These are phyloP conservation scores for Eupsittula cactorum DNA, from an alignment of 2,113 vertebrate genomes.

Conservation along the genomic window DNA sequence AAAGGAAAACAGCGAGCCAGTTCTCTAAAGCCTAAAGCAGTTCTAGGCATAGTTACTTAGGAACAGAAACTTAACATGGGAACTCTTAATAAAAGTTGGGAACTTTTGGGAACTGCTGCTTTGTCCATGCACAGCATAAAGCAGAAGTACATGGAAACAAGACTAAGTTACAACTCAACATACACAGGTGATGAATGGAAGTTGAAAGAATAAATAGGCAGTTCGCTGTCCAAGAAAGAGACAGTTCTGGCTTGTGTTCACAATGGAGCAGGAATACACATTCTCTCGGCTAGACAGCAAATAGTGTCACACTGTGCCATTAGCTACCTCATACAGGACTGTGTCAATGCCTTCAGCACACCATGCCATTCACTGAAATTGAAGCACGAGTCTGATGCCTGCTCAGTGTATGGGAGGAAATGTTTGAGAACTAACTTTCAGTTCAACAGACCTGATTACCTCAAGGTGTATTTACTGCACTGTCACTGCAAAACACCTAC, in stretches of 20 bases:
- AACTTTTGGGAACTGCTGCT: not conserved
- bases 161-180: not conserved
- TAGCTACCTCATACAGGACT: not conserved
- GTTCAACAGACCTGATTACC: not conserved
- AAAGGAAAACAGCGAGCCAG: not conserved
- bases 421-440: not conserved
- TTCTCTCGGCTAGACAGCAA: not conserved
- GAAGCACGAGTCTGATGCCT: fast-evolving
- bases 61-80: conserved; percentile 15
- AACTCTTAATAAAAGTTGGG: not conserved
- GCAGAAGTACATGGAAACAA: not conserved
- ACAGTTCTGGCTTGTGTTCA: not conserved
- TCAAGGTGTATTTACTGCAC: not conserved
- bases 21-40: not conserved
- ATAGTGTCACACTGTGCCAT: not conserved
- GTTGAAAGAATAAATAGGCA: not conserved
- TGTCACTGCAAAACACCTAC: not conserved
- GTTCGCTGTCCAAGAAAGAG: not conserved
- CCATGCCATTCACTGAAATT: not conserved
- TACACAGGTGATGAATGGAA: not conserved
- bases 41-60: not conserved
- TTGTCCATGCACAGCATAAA: not conserved
- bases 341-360: fast-evolving
- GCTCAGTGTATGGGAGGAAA: not conserved
- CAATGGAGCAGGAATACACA: not conserved